These are phyloP conservation scores for Acanthosepion esculentum DNA, from an alignment of 2,888 invertebrate species.

Conservation along the genomic window DNA sequence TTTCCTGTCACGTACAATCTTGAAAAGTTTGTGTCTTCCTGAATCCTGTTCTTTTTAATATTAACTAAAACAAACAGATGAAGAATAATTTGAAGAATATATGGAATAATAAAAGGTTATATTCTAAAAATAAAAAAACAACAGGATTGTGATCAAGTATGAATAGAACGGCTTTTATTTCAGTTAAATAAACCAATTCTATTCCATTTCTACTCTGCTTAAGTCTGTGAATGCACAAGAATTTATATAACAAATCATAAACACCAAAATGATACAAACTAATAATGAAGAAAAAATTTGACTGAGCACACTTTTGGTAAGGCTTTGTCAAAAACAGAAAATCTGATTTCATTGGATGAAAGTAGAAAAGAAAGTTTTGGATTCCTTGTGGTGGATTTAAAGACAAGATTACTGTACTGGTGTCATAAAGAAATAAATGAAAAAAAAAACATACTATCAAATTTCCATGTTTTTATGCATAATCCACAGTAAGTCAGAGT, in stretches of 20 bases:
- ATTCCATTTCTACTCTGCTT: not conserved
- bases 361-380: not conserved
- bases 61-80: no score
- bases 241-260: no score
- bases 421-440: not conserved
- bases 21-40: no score
- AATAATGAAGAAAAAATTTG: not conserved
- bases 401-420: not conserved
- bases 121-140: no score
- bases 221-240: no score
- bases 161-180: not conserved
- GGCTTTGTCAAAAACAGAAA: not conserved
- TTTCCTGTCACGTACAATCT: no score
- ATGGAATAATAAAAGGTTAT: no score
- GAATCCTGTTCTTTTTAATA: no score
- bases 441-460: not conserved
- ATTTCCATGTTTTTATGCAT: not conserved
- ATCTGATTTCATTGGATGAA: not conserved
- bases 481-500: not conserved
- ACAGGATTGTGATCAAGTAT: not conserved
- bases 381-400: not conserved
- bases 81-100: no score
- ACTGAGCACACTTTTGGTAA: not conserved
- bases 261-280: not conserved
- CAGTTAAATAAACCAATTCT: not conserved